These are phyloP conservation scores for Probaryconus sp. DNA, from an alignment of 1,140 invertebrate species.

Conservation along the genomic window DNA sequence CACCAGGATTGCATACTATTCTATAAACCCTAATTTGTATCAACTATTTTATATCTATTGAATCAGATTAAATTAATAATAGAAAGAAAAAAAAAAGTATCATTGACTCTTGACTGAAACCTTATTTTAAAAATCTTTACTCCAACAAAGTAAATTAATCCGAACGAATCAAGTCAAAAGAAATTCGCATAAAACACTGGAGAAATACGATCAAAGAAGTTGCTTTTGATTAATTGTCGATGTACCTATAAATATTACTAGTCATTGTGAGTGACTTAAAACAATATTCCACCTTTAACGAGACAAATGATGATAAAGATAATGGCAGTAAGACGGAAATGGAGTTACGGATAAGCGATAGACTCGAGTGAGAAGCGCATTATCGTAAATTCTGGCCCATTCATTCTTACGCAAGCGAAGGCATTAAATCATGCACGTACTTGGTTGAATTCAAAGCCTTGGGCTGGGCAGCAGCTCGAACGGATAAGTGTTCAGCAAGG, in stretches of 20 bases:
- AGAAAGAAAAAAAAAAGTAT: too few species aligned
- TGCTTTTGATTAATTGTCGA: too few species aligned
- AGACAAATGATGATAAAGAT: slow-evolving; percentile 24
- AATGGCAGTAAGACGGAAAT: slow-evolving; percentile 11
- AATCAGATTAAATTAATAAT: too few species aligned
- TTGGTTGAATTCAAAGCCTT: slow-evolving; percentile 34
- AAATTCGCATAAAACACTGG: too few species aligned
- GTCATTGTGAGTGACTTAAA: slow-evolving; percentile 12
- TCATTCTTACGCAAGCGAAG: slow-evolving; percentile 1
- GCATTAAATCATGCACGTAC: slow-evolving; percentile 20
- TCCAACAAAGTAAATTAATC: too few species aligned
- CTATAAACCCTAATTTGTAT: too few species aligned
- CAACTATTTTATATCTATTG: too few species aligned
- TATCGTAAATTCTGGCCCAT: slow-evolving; percentile 27
- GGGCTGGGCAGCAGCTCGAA: slow-evolving; percentile 20
- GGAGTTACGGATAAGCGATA: slow-evolving; percentile 8
- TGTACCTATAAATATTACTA: slow-evolving; percentile 6
- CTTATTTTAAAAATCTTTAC: too few species aligned
- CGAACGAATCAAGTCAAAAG: too few species aligned
- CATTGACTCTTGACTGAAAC: too few species aligned
- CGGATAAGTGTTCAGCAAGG: slow-evolving; percentile 1
- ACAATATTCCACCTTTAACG: slow-evolving; percentile 31
- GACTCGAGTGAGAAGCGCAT: neutral
- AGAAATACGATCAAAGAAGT: too few species aligned
- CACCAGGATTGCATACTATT: too few species aligned